Evolutionary conservation across 2,113 vertebrate genomes (phyloP).

Genomic region (Agelaius tricolor): DNA sequence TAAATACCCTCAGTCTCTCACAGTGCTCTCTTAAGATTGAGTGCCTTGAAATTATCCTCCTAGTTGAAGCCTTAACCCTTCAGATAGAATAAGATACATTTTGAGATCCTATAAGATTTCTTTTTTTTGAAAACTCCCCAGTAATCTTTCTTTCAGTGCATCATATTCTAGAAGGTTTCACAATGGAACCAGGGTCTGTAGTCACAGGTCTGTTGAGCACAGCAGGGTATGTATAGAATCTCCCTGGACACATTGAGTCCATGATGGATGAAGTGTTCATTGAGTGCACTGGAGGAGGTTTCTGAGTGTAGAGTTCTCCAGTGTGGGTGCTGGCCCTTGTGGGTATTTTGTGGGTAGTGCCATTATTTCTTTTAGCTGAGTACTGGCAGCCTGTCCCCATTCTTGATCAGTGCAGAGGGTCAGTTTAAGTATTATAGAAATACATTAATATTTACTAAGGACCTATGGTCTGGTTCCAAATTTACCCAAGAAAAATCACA

Average conservation of each 20-base stretch:
- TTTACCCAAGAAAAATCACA: neutral
- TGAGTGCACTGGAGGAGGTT: neutral
- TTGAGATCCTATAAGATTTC: neutral
- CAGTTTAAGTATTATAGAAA: neutral
- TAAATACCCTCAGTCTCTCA: constrained; percentile 32
- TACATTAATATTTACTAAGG: neutral
- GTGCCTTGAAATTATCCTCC: neutral
- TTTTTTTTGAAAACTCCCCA: neutral
- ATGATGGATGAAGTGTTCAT: neutral
- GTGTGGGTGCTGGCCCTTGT: neutral
- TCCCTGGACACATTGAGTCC: neutral
- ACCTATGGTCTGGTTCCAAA: neutral
- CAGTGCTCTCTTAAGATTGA: constrained; percentile 16
- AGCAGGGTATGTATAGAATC: neutral
- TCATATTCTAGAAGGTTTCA: neutral
- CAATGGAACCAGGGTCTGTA: rapidly evolving
- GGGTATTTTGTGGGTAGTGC: neutral
- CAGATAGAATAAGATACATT: neutral
- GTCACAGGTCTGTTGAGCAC: neutral
- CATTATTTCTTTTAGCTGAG: neutral
- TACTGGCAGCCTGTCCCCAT: neutral
- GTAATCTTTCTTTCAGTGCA: neutral
- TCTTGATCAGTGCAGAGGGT: neutral
- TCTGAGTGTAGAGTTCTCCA: neutral
- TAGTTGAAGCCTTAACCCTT: neutral